These are phyloP conservation scores for Choloepus didactylus DNA, from an alignment of 2,797 vertebrate genomes.

Conservation along the genomic window DNA sequence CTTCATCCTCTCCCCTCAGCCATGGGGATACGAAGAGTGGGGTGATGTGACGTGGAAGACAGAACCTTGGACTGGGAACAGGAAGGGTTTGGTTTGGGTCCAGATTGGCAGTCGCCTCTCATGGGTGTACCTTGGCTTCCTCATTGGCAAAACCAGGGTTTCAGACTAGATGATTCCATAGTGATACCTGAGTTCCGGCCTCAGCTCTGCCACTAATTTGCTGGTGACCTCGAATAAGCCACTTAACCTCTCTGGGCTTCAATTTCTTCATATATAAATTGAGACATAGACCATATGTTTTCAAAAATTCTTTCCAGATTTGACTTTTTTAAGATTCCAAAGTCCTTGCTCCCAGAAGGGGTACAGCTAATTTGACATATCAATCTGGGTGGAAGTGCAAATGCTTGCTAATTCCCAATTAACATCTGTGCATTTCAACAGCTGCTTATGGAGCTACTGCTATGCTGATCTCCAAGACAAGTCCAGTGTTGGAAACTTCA, in stretches of 20 bases:
- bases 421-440: conserved; percentile 42
- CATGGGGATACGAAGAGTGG: not conserved
- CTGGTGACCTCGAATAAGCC: not conserved
- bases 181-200: not conserved
- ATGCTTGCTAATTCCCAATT: conserved; percentile 33
- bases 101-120: not conserved
- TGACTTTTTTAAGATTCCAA: conserved; percentile 44
- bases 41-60: not conserved
- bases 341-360: conserved; percentile 28
- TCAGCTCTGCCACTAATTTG: not conserved
- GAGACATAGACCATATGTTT: conserved; percentile 24
- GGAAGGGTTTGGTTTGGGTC: too few species aligned
- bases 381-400: not conserved
- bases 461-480: not conserved
- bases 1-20: not conserved
- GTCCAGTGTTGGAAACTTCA: not conserved
- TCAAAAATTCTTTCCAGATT: conserved; percentile 6
- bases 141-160: not conserved
- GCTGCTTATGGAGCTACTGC: conserved; percentile 28
- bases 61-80: not conserved
- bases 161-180: not conserved
- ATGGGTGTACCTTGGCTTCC: not conserved
- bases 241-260: not conserved
- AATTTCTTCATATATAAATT: conserved; percentile 27
- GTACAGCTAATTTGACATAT: conserved; percentile 49